Base-by-base conservation (phyloP, 1,140 invertebrate species). In the Pseudomyrmex cubaensis region DNA sequence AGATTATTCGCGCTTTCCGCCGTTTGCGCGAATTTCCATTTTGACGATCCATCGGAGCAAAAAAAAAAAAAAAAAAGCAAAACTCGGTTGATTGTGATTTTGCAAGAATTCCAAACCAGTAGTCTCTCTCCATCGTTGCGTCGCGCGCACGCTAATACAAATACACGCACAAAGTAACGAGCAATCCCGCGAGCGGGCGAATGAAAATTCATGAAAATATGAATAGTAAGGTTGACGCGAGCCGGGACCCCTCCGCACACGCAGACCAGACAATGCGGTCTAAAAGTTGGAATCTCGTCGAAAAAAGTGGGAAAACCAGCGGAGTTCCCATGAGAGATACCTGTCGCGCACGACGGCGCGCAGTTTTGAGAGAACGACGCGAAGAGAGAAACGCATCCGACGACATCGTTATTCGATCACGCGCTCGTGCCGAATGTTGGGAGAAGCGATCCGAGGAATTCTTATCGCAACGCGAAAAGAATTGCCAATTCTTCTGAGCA, bases 161-260 rank as follows among this genome's bases (percentile, higher is more conserved):
- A n/a, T 35, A 66, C 67, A 54, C 72, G 56, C 77, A 72, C n/a
- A 75, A 88, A 75, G 74, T 88, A 90, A 90, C 89, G 76, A 88
- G 82, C 85, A 90, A 89, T 88, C 69, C 84, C 66, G 61, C 15
- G 61, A 25, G n/a, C 13, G 25, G 35, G 57, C 72, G 83, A 77
- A 92, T 92, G 90, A 93, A 93, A 93, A 94, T 93, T 93, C 92
- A 94, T 93, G 92, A 92, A 91, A 92, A 86, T 89, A 92, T 92
- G 92, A 93, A 93, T 93, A 93, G 91, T 91, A 93, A 92, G 88
- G 88, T 72, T 70, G 17, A 15, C 59, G 9, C 1, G 54, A 64
- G 73, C 10, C 10, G 4, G 25, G 57, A 76, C 25, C 13, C 25
- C 74, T 48, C n/a, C 5, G 35, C 35, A 63, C 74, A 4, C 22